A percentile compares a stretch with the other conserved stretches of the same genome.
These are phyloP conservation scores for Fulica atra DNA, from an alignment of 2,113 vertebrate species.

Conservation along the genomic window DNA sequence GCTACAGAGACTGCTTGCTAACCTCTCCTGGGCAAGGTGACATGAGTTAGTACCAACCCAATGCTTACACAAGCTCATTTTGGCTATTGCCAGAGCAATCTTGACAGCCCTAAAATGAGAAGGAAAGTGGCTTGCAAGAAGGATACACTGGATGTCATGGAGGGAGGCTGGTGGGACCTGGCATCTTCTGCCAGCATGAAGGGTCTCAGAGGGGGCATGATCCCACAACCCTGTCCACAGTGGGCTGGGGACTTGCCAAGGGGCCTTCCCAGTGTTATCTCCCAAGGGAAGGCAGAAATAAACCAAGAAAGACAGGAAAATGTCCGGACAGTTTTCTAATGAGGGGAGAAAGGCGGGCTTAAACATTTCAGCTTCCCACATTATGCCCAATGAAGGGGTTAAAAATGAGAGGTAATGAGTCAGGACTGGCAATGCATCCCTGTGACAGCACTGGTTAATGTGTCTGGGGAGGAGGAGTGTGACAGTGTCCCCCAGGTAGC, in stretches of 20 bases:
- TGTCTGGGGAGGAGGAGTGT: background rate
- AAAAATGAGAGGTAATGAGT: background rate
- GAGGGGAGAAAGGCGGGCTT: background rate
- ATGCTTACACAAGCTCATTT: background rate
- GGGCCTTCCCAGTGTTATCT: background rate
- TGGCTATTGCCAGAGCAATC: background rate
- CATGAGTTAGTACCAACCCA: too few species aligned
- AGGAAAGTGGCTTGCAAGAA: background rate
- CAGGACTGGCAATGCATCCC: background rate
- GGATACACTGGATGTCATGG: fast-evolving
- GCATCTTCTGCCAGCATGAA: background rate
- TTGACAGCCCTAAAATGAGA: background rate
- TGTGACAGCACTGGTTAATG: fast-evolving
- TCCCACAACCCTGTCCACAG: fast-evolving
- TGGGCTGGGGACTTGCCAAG: background rate
- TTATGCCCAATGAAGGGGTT: background rate
- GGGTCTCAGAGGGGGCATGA: background rate
- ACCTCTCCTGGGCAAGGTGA: background rate
- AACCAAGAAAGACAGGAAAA: background rate
- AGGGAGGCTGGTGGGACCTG: background rate
- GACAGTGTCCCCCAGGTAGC: background rate
- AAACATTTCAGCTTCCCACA: background rate
- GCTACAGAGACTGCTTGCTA: background rate
- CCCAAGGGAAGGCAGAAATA: background rate
- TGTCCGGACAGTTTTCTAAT: background rate